Conservation (phyloP, 2,888 invertebrate species). For the Sussaba pulchella region DNA sequence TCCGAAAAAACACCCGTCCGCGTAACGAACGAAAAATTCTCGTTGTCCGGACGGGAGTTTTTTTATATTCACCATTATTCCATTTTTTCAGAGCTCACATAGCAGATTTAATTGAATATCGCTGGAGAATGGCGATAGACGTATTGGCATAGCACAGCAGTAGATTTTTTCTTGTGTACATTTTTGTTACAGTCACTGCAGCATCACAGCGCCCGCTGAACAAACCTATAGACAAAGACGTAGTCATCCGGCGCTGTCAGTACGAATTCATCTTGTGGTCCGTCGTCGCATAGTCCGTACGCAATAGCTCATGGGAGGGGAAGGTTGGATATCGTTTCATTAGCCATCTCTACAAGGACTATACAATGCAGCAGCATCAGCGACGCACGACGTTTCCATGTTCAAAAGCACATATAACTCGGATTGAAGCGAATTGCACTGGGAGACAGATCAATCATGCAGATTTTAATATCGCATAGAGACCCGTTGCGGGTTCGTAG, state of each 20-base stretch:
- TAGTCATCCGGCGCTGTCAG: not conserved
- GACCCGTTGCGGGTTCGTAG: constrained; percentile 25
- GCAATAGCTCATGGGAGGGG: constrained; percentile 10
- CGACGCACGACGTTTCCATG: constrained; percentile 16
- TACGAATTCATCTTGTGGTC: constrained; percentile 14
- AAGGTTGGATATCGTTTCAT: constrained; percentile 30
- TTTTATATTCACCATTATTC: too few relatives aligned
- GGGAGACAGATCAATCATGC: constrained; percentile 78
- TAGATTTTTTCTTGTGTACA: constrained; percentile 12
- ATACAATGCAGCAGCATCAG: constrained; percentile 3
- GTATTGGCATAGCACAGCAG: not conserved
- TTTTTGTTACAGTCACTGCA: constrained; percentile 22
- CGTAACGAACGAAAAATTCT: constrained; percentile 25
- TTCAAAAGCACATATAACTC: not conserved
- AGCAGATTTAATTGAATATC: constrained; percentile 74
- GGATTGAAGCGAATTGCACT: constrained; percentile 32
- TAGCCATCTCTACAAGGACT: constrained; percentile 32
- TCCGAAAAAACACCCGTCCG: constrained; percentile 29
- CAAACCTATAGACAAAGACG: constrained; percentile 2
- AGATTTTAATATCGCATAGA: constrained; percentile 79
- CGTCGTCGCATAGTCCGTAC: not conserved
- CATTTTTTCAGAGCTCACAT: constrained; percentile 33
- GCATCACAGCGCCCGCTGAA: not conserved
- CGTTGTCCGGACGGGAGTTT: not conserved
- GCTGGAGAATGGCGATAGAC: constrained; percentile 70